These are phyloP conservation scores for Columbina picui DNA, from an alignment of 2,113 vertebrate genomes.

Conservation along the genomic window DNA sequence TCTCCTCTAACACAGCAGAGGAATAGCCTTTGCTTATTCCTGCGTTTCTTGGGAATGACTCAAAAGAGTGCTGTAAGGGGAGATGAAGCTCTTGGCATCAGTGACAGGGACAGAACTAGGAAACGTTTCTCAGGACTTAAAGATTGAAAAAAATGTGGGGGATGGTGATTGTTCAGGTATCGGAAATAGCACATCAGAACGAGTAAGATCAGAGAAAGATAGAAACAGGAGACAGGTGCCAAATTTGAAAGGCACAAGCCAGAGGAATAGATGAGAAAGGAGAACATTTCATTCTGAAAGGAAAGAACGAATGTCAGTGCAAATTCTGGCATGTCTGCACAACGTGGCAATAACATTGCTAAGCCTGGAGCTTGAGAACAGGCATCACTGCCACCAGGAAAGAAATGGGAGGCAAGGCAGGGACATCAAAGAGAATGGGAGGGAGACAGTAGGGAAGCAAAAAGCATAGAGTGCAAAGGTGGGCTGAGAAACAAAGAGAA, in stretches of 20 bases:
- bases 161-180: neutral
- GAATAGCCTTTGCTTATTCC: neutral
- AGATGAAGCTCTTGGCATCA: neutral
- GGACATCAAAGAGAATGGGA: neutral
- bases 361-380: neutral
- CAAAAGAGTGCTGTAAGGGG: neutral
- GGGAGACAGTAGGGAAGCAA: neutral
- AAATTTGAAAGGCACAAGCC: slow-evolving; percentile 7
- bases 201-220: neutral
- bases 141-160: neutral
- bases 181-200: neutral
- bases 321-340: neutral
- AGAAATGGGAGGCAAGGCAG: neutral
- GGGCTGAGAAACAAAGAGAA: neutral
- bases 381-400: neutral
- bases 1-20: neutral
- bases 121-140: neutral
- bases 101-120: neutral
- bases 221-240: neutral
- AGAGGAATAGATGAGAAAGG: neutral
- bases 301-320: neutral
- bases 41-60: neutral
- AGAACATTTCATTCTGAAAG: slow-evolving; percentile 38
- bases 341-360: neutral
- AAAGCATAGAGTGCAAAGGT: neutral